Evolutionary conservation across 1,140 invertebrate species (phyloP).

Genomic region (Acromyrmex charruanus): DNA sequence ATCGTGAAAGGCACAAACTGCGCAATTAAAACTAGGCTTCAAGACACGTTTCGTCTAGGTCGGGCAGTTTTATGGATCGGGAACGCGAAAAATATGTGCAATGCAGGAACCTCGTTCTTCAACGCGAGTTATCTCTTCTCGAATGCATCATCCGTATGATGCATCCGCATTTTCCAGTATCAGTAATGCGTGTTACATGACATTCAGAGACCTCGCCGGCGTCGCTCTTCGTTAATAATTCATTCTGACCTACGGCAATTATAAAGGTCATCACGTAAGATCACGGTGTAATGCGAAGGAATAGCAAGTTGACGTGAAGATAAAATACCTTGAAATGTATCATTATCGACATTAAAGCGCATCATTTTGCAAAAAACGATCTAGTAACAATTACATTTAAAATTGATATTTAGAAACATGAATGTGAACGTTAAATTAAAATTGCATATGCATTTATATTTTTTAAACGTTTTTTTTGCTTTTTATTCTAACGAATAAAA

Average conservation of each 20-base stretch:
- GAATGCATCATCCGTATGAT: background rate
- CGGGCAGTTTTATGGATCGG: background rate
- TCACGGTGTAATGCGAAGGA: background rate
- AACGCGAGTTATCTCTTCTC: background rate
- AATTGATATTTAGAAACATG: background rate
- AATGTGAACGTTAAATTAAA: background rate
- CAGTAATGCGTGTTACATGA: conserved; percentile 29
- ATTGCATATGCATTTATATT: background rate
- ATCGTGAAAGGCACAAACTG: background rate
- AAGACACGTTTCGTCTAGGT: background rate
- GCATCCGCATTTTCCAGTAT: conserved; percentile 1
- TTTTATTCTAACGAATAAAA: background rate
- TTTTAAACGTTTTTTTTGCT: background rate
- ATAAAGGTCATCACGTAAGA: conserved; percentile 43
- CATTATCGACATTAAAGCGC: background rate
- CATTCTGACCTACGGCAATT: conserved; percentile 57
- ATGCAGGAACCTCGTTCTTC: background rate
- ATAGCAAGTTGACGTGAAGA: background rate
- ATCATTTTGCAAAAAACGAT: background rate
- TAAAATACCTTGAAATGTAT: background rate
- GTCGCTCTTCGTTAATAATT: conserved; percentile 44
- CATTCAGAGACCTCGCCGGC: conserved; percentile 23
- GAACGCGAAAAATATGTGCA: background rate
- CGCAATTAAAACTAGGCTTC: conserved; percentile 2
- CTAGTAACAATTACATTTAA: background rate